phyloP scores from a whole-genome alignment of 37 sponge, comb jelly and placozoan species.

The Diacarnus erythraeanus region DNA sequence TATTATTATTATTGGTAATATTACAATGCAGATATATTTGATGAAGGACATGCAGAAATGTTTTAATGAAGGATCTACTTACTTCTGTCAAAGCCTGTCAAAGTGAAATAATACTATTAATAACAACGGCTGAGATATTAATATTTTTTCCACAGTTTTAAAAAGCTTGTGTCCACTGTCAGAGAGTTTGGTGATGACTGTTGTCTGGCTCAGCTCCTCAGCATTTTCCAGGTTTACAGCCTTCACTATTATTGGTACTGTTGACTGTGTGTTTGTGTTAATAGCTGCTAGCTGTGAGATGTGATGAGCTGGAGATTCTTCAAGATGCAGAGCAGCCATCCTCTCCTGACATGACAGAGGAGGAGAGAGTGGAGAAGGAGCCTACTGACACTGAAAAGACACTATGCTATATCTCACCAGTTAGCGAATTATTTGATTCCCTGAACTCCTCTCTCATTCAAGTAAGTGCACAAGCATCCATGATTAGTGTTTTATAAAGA shows the following conservation, averaged over 20 bases:
- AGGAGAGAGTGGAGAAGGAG: no score
- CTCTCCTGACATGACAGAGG: no score
- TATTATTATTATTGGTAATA: no score
- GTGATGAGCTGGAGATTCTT: no score
- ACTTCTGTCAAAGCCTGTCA: neutral
- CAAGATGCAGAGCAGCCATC: neutral
- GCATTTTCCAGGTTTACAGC: neutral
- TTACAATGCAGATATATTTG: no score
- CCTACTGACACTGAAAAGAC: no score
- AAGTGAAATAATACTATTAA: neutral
- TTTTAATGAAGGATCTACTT: no score
- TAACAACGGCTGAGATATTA: neutral
- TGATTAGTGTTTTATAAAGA: no score
- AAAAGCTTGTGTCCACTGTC: neutral
- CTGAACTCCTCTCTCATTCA: neutral
- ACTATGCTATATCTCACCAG: no score
- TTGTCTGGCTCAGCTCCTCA: neutral
- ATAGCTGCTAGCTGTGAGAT: slow-evolving; percentile 19
- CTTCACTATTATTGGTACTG: neutral
- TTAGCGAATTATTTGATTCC: neutral
- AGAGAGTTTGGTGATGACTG: neutral
- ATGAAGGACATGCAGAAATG: no score
- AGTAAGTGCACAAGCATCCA: no score
- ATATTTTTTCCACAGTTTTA: neutral
- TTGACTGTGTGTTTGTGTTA: no score